Percentiles rank a stretch among this genome's conserved stretches.
phyloP scores from a whole-genome alignment of 1,140 invertebrate species.

The Muscidifurax raptorellus region DNA sequence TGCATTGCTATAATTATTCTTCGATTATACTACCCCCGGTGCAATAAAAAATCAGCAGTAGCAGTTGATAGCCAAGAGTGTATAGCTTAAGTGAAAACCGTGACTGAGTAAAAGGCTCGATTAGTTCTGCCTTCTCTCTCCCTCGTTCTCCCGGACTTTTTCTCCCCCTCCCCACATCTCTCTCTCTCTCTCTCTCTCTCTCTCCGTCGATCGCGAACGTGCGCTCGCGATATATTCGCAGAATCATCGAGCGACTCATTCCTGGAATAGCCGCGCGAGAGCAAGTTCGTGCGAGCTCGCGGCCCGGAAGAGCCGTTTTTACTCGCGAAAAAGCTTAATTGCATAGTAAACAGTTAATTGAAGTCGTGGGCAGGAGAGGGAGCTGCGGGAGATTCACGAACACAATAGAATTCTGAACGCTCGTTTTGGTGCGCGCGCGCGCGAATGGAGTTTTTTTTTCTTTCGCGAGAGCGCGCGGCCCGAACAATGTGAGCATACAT shows the following conservation, averaged over 20 bases:
- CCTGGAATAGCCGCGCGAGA: background rate
- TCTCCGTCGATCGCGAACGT: background rate
- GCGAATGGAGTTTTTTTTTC: background rate
- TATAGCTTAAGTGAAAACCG: conserved; percentile 18
- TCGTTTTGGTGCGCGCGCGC: background rate
- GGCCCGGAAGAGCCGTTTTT: background rate
- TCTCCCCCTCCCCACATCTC: too few species aligned
- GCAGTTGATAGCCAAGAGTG: background rate
- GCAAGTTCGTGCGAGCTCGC: background rate
- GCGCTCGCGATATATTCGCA: background rate
- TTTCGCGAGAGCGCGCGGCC: too few species aligned
- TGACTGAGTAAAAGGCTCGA: conserved; percentile 4
- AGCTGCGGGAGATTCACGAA: background rate
- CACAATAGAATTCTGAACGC: conserved; percentile 12
- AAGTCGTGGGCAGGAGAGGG: background rate
- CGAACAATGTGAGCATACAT: conserved; percentile 7
- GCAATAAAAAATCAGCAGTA: background rate
- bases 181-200: background rate
- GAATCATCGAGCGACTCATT: conserved; percentile 14
- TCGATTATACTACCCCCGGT: background rate
- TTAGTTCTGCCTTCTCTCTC: background rate
- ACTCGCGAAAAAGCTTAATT: conserved; percentile 25
- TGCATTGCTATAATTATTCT: too few species aligned
- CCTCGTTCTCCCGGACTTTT: too few species aligned
- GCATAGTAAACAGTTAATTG: conserved; percentile 31